These are phyloP conservation scores for Neosalanx taihuensis DNA, from an alignment of 2,797 vertebrate genomes.

Conservation along the genomic window DNA sequence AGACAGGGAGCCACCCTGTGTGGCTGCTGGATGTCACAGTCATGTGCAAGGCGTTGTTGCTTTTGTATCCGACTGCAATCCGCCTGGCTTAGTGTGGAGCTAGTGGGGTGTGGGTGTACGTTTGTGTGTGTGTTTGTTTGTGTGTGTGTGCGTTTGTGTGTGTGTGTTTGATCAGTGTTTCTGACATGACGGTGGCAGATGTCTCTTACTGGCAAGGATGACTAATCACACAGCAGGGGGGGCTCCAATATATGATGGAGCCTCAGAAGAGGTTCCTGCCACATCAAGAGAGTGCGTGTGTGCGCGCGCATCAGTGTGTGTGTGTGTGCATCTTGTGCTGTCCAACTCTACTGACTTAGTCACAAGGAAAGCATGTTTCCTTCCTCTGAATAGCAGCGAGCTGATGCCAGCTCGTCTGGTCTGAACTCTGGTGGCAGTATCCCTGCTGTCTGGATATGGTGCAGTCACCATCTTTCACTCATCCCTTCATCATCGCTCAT, in stretches of 20 bases:
- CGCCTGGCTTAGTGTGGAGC: constrained; percentile 4
- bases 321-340: background rate
- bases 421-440: background rate
- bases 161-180: constrained; percentile 33
- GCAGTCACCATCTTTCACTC: no score
- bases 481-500: no score
- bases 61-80: background rate
- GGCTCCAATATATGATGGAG: constrained; percentile 19
- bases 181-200: constrained; percentile 34
- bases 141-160: background rate
- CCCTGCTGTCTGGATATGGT: no score
- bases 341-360: no score
- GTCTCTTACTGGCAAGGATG: constrained; percentile 9
- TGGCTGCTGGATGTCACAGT: constrained; percentile 12
- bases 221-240: constrained; percentile 33
- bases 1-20: background rate
- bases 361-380: no score
- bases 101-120: background rate
- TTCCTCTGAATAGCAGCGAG: no score
- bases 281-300: background rate
- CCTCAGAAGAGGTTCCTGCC: constrained; percentile 2
- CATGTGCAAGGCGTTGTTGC: constrained; percentile 7
- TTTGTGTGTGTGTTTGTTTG: constrained; percentile 10
- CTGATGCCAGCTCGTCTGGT: no score
- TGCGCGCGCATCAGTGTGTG: background rate